Base-by-base conservation (phyloP, 2,888 invertebrate species). In the Blastobasis adustella region DNA sequence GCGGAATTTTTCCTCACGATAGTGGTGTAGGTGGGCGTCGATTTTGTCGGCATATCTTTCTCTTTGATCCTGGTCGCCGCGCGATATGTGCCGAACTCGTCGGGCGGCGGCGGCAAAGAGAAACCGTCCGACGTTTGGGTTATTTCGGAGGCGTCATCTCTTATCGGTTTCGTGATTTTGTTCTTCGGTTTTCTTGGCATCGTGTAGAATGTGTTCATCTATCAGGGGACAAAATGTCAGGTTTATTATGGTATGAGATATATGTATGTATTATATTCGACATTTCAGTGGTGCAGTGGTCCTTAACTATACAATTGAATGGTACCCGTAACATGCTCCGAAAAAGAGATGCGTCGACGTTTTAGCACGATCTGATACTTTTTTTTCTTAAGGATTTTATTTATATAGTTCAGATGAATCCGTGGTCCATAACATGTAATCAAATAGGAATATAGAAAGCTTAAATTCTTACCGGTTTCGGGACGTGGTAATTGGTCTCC, bases 121-220 rank as follows among this genome's bases (percentile, higher is more conserved):
- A 87, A 86, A 0, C 83, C 82, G 58, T 88, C 87, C 0, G 86
- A 87, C 0, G 76, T 80, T 66, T 83, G 84, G 2, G 85, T 84
- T 54, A 83, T 81, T 66, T 82, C 86, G 0, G 86, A 86, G 4
- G 66, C 63, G 57, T 85, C 87, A 58, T 87, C 87, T 62, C 82
- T 83, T 44, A 83, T 63, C 57, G 85, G 84, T 55, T 78, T 83
- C 0, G 74, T 65, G 38, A 73, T 52, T 62, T 81, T 88, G 51
- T 82, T 78, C 1, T 81, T 78, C 65, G 76, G 74, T 67, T 83
- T 87, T 61, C 84, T 75, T 6, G 88, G 88, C 80, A 88, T 87
- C 8, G 88, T 87, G 61, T 86, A 86, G 59, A 87, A 88, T 42
- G 87, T 82, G 64, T 83, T 86, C 78, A 84, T 82, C 87, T 85